Conservation (phyloP, 2,888 invertebrate genomes). For the Leptopilina drosophilae region DNA sequence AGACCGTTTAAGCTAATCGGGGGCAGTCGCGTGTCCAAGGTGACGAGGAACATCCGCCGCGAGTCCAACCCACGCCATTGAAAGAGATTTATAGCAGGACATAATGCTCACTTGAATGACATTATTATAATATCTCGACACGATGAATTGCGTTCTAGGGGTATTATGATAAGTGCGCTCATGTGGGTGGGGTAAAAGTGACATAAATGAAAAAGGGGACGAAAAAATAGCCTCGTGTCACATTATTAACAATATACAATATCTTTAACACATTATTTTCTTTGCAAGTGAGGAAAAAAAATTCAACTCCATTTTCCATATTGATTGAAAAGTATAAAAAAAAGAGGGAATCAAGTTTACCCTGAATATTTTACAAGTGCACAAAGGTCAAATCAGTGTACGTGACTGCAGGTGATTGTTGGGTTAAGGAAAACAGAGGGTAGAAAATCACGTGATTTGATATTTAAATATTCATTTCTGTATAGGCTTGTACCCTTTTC, state of each 20-base stretch:
- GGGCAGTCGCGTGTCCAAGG: constrained; percentile 38
- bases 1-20: constrained; percentile 18
- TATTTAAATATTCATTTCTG: constrained; percentile 10
- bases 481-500: not conserved
- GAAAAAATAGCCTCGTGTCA: constrained; percentile 12
- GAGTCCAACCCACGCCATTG: constrained; percentile 15
- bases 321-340: constrained; percentile 5
- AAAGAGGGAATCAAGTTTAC: not conserved
- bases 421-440: constrained; percentile 25
- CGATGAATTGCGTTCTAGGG: constrained; percentile 10
- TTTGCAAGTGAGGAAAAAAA: not conserved
- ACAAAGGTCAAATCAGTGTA: constrained; percentile 26
- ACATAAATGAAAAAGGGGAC: not conserved
- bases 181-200: not conserved
- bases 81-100: constrained; percentile 34
- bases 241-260: not conserved
- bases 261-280: not conserved
- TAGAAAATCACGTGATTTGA: constrained; percentile 25
- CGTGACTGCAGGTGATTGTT: constrained; percentile 29
- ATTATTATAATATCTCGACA: constrained; percentile 36
- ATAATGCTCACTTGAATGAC: constrained; percentile 22
- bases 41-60: constrained; percentile 33
- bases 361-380: constrained; percentile 13
- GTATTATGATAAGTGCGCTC: constrained; percentile 31
- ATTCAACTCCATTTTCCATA: not conserved